phyloP scores from a whole-genome alignment of 2,113 vertebrate genomes.

The Lepisosteus oculatus region DNA sequence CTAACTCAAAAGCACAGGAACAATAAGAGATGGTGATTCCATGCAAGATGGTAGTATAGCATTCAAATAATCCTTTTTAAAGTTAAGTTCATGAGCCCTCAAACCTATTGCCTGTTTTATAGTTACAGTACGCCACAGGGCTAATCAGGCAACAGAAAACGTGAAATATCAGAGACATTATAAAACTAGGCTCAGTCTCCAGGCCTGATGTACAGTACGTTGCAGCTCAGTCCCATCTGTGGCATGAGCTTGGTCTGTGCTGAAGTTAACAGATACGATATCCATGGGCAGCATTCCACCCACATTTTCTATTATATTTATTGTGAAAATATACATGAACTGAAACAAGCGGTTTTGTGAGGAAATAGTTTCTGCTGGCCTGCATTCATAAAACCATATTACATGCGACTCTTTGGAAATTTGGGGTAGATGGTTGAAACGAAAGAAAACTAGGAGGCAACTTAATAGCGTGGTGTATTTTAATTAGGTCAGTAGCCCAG shows the following conservation, averaged over 20 bases:
- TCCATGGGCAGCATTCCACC: slow-evolving; percentile 19
- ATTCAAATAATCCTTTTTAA: no score
- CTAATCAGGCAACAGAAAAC: no score
- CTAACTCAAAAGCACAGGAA: no score
- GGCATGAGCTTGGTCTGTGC: slow-evolving; percentile 9
- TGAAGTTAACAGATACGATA: slow-evolving; percentile 39
- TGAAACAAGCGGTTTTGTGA: slow-evolving; percentile 51
- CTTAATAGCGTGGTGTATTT: slow-evolving; percentile 57
- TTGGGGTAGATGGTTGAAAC: slow-evolving; percentile 49
- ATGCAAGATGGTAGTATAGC: no score
- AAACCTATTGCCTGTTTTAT: no score
- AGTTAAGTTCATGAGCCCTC: no score
- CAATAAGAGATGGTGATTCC: no score
- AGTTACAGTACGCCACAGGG: no score
- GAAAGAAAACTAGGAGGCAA: slow-evolving; percentile 52
- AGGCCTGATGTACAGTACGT: neutral
- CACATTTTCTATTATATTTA: slow-evolving; percentile 55
- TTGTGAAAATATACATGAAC: slow-evolving; percentile 62
- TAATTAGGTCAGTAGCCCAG: slow-evolving; percentile 64
- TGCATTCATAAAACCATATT: slow-evolving; percentile 58
- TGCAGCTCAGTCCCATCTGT: neutral
- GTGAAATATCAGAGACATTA: no score
- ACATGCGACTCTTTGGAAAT: slow-evolving; percentile 57
- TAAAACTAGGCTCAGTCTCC: no score
- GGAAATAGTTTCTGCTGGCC: slow-evolving; percentile 57